Percentiles rank a stretch among this genome's conserved stretches.
Evolutionary conservation across 2,888 invertebrate species (phyloP).

Genomic region (Pegoplata infirma): DNA sequence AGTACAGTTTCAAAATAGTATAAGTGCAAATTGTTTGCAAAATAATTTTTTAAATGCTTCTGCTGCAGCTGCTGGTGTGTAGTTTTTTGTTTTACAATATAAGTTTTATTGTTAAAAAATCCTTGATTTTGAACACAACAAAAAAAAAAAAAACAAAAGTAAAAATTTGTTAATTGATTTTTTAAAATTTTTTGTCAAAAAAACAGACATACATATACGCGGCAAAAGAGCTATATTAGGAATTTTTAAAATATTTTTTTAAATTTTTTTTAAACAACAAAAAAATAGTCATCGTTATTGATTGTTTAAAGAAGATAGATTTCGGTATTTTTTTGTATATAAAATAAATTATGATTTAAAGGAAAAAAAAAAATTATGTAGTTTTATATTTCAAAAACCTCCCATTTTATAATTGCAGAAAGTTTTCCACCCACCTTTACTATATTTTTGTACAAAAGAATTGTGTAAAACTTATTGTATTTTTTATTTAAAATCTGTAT

Average conservation of each 20-base stretch:
- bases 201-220: constrained; percentile 78
- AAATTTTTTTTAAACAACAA: constrained; percentile 62
- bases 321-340: not conserved
- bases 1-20: constrained; percentile 36
- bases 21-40: constrained; percentile 52
- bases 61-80: constrained; percentile 45
- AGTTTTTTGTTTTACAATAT: constrained; percentile 29
- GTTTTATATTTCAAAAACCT: not conserved
- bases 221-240: constrained; percentile 76
- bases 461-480: constrained; percentile 62
- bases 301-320: constrained; percentile 65
- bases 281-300: constrained; percentile 78
- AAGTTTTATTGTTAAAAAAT: constrained; percentile 45
- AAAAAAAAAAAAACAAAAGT: constrained; percentile 33
- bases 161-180: constrained; percentile 53
- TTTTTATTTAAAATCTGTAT: constrained; percentile 4
- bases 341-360: constrained; percentile 28
- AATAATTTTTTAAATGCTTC: constrained; percentile 16
- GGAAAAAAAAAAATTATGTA: not conserved
- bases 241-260: constrained; percentile 53
- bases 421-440: constrained; percentile 49
- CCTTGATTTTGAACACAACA: constrained; percentile 46
- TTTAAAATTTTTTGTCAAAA: constrained; percentile 42
- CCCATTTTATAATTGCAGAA: not conserved
- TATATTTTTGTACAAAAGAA: constrained; percentile 59